Percentiles rank a stretch among this genome's conserved stretches.
Conservation (phyloP, 2,888 invertebrate genomes). For the Hofmannophila pseudospretella region DNA sequence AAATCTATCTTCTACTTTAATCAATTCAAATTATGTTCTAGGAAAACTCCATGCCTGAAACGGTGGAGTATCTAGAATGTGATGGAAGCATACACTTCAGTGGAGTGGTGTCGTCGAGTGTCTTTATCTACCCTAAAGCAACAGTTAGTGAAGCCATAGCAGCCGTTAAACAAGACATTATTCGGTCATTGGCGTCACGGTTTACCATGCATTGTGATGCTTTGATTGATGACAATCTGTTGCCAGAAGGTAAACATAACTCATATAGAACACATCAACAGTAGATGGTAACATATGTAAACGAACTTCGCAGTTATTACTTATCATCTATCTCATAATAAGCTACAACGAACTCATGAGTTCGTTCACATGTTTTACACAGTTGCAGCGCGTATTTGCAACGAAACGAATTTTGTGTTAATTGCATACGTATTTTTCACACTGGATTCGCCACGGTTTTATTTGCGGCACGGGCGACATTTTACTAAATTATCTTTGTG, state of each 20-base stretch:
- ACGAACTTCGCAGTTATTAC: too few relatives aligned
- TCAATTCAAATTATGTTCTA: conserved; percentile 28
- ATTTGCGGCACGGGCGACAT: too few relatives aligned
- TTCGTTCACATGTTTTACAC: too few relatives aligned
- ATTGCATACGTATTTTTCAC: too few relatives aligned
- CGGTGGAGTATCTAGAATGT: conserved; percentile 75
- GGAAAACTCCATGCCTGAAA: conserved; percentile 66
- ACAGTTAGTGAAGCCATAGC: conserved; percentile 83
- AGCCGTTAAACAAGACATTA: conserved; percentile 89
- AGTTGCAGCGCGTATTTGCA: too few relatives aligned
- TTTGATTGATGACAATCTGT: conserved; percentile 87
- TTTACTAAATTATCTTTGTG: too few relatives aligned
- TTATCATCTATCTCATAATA: too few relatives aligned
- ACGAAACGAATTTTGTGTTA: too few relatives aligned
- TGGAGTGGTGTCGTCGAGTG: conserved; percentile 84
- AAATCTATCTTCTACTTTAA: neutral
- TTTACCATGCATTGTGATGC: conserved; percentile 96
- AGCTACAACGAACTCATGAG: too few relatives aligned
- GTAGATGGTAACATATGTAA: too few relatives aligned
- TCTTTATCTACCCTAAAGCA: conserved; percentile 88
- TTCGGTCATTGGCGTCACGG: conserved; percentile 89
- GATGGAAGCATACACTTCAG: conserved; percentile 83
- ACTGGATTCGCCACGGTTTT: too few relatives aligned
- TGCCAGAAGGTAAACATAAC: conserved; percentile 86
- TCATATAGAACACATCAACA: too few relatives aligned